Evolutionary conservation across 2,113 vertebrate genomes (phyloP).

Genomic region (Aramus guarauna): DNA sequence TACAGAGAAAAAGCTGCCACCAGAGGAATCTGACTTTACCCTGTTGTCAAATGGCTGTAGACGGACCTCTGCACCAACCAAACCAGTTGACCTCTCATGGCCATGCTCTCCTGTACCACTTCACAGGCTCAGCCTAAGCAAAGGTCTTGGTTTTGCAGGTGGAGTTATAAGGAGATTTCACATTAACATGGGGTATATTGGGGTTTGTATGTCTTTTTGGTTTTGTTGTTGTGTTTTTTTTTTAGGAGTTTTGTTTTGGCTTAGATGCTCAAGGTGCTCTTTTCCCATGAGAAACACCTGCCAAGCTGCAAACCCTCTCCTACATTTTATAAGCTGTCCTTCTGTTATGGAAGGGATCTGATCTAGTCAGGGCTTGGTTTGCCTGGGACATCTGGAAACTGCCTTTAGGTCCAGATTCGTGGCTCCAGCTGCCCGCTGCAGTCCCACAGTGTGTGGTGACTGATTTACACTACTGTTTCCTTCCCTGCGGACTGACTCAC

Average conservation of each 20-base stretch:
- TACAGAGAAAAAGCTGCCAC: not conserved
- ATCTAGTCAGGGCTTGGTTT: not conserved
- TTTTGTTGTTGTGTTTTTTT: no score
- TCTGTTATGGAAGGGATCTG: not conserved
- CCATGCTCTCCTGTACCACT: not conserved
- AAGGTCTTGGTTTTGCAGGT: not conserved
- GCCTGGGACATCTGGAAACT: not conserved
- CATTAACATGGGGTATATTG: not conserved
- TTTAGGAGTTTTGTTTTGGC: not conserved
- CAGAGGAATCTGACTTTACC: not conserved
- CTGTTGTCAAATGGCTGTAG: not conserved
- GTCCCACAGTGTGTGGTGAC: fast-evolving
- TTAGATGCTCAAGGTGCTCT: not conserved
- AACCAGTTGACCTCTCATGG: not conserved
- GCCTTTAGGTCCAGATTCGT: not conserved
- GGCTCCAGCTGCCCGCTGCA: not conserved
- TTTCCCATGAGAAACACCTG: not conserved
- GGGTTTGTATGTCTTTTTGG: fast-evolving
- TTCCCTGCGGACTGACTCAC: not conserved
- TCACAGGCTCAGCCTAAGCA: not conserved
- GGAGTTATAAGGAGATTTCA: not conserved
- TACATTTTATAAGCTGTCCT: not conserved
- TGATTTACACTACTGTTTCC: not conserved
- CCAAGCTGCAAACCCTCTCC: not conserved
- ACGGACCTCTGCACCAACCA: not conserved